Evolutionary conservation across 2,888 invertebrate species (phyloP), one percentile per base, ranked within the genome.

Genomic region (Leucania comma): DNA sequence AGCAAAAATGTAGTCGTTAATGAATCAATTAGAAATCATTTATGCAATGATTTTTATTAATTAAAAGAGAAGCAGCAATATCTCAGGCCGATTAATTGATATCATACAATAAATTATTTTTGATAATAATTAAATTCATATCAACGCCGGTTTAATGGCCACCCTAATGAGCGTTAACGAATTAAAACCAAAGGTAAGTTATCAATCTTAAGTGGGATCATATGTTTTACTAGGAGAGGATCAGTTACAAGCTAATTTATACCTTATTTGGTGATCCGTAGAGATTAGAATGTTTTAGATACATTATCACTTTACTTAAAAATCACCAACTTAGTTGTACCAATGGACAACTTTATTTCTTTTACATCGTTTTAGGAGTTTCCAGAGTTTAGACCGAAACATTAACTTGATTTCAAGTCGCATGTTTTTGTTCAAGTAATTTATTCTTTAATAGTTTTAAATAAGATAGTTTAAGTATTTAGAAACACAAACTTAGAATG

Each of bases 131-230:
- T 66, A 75, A 62, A 76, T 51, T 53, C 53, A 35, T 72, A 67
- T 58, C 54, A 68, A 65, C 29, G 57, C 67, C 50, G 42, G 50
- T 68, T 68, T 81, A 61, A 69, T 68, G 77, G 67, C 70, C 77
- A 35, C 69, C 56, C 67, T 77, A 70, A 82, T 76, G 80, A 82
- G 72, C 78, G 78, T 72, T 72, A 61, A 82, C 59, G 69, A 78
- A 82, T 78, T 80, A 82, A 80, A 75, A 61, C 57, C 70, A 68
- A 58, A 59, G 46, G 57, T 64, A 58, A 38, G 54, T 67, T 80
- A 82, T 80, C 71, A 69, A 72, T 74, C 73, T 68, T 71, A 60
- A 75, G 68, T 78, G 38, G 76, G 54, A 17, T 58, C 50, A 71
- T 66, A 64, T 58, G 65, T 60, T 78, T 57, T 50, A 46, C 57